Evolutionary conservation across 2,113 vertebrate species (phyloP), one percentile per base, ranked within the genome.

Genomic region (Perca flavescens): DNA sequence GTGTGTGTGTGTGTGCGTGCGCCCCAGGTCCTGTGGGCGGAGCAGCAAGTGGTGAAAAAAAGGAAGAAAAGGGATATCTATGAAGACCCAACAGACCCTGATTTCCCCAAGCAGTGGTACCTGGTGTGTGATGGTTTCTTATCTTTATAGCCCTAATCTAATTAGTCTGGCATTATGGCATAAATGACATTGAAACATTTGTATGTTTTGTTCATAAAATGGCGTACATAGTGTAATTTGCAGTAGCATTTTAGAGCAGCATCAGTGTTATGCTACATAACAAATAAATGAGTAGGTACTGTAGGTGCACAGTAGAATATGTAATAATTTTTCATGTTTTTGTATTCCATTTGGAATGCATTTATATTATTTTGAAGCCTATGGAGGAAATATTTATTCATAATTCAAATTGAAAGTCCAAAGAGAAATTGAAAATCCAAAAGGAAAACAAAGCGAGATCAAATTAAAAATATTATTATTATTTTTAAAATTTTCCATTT

Each of bases 61-160:
- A 95, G 98, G 86, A 94, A 76, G 80, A 98, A 97, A 86, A 90
- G 98, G 68, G 97, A 99, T 43, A 3, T 96, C 70, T 97, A 96
- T 90, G 94, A 94, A 86, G 96, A 98, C 74, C 97, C 96, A 36
- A 96, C 96, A 0, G 98, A 99, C 91, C 98, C 98, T 1, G 98
- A 97, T 90, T 99, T 97, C 83, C 91, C 96, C 0, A 96, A 97
- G 94, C 98, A 99, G 93, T 99, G 98, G 98, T 99, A 99, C 86
- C 95, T 99, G 97, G 98, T 99, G 88, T 28, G 97, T 90, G 57
- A n/a, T 34, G 10, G 6, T 72, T 15, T 81, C 52, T 65, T 40
- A 56, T 83, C 31, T 71, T 69, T 53, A 31, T 2, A 34, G 19
- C 16, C 19, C 16, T 12, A 0, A 46, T 40, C 2, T 83, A 31